These are phyloP conservation scores for Aradophagus sp. DNA, from an alignment of 1,140 invertebrate species.

Conservation along the genomic window DNA sequence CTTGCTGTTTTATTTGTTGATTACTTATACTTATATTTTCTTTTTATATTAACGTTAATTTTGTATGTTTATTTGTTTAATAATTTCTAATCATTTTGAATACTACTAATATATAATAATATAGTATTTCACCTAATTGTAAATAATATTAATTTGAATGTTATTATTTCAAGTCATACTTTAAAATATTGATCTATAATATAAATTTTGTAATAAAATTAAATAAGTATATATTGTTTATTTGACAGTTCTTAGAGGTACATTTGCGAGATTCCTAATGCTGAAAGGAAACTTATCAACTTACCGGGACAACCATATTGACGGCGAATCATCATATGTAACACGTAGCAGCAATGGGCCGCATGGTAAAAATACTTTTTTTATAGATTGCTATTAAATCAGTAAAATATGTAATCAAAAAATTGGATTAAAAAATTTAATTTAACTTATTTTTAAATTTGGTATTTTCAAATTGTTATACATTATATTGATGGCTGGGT, in stretches of 20 bases:
- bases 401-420: too few relatives aligned
- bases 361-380: conserved; percentile 57
- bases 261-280: conserved; percentile 71
- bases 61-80: not conserved
- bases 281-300: conserved; percentile 73
- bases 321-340: conserved; percentile 72
- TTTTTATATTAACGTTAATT: not conserved
- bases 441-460: too few relatives aligned
- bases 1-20: not conserved
- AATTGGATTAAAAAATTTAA: too few relatives aligned
- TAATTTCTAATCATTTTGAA: too few relatives aligned
- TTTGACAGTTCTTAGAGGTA: conserved; percentile 67
- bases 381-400: conserved; percentile 24
- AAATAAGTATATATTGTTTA: conserved; percentile 25
- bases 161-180: too few relatives aligned
- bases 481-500: too few relatives aligned
- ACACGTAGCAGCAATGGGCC: conserved; percentile 71
- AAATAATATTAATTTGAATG: too few relatives aligned
- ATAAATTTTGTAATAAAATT: not conserved
- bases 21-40: conserved; percentile 7
- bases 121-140: too few relatives aligned
- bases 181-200: too few relatives aligned
- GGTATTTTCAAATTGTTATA: too few relatives aligned
- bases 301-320: conserved; percentile 69
- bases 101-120: too few relatives aligned